Evolutionary conservation across 2,888 invertebrate genomes (phyloP), one percentile per base, ranked within the genome.

Genomic region (Carterocephalus palaemon): DNA sequence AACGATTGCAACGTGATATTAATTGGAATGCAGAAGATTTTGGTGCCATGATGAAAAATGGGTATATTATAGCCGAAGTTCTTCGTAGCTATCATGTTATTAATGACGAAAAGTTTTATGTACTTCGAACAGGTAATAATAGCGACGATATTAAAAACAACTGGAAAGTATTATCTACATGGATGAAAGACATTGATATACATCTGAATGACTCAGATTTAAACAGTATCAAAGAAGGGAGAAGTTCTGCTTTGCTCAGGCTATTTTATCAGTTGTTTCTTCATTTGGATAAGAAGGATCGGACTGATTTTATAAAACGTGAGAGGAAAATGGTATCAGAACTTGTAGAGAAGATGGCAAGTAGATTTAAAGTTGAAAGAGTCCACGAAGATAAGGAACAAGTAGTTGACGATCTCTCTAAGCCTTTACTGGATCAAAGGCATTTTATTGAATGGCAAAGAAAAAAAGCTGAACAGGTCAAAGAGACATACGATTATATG

Each of bases 261-360:
- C 59, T 92, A 1, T 90, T 91, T 62, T 91, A 91, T 66, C 88
- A 89, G 64, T 66, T 92, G 2, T 91, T 89, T 60, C 70, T 91
- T 4, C 81, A 84, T 49, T 71, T 92, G 34, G 89, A 91, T 53
- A 88, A 88, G 60, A 89, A 85, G 62, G 88, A 89, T 56, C 80
- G 86, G 31, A 75, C 88, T 7, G 75, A 88, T 57, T 90, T 89
- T 55, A 83, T 89, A 15, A 84, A 88, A 51, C 65, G 75, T 42
- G 88, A 88, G 56, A 64, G 74, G 34, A 74, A 80, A 64, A 79
- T 81, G 70, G 75, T 73, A 2, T 83, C 86, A 7, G 59, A 32
- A 9, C 62, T 86, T 32, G 72, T 85, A 8, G 72, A 80, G 23
- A 85, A 86, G 65, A 56, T 79, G 28, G 70, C 62, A 4, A 70